phyloP scores from a whole-genome alignment of 2,888 invertebrate species.

The Syrphus vitripennis region DNA sequence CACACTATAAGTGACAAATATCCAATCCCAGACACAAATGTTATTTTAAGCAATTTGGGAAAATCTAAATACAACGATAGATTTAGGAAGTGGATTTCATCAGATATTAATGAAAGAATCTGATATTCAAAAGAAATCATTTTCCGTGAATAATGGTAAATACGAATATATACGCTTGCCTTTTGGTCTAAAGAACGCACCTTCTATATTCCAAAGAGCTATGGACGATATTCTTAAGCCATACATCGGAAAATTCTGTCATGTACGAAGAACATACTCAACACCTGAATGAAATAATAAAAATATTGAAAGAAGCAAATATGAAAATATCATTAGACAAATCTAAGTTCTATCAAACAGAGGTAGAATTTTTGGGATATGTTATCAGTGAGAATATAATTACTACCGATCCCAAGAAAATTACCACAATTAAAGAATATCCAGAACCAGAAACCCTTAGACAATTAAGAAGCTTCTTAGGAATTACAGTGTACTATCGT shows the following conservation, averaged over 20 bases:
- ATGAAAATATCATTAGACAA: constrained; percentile 72
- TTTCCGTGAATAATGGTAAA: constrained; percentile 11
- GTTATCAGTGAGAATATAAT: constrained; percentile 46
- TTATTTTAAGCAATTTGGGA: constrained; percentile 47
- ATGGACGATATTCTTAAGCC: constrained; percentile 42
- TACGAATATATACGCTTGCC: constrained; percentile 29
- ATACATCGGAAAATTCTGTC: constrained; percentile 63
- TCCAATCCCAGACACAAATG: constrained; percentile 15
- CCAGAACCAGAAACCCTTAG: constrained; percentile 62
- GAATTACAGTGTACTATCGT: constrained; percentile 2
- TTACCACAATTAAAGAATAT: constrained; percentile 60
- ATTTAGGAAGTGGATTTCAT: constrained; percentile 41
- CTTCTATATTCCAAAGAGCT: constrained; percentile 41
- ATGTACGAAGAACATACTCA: constrained; percentile 28
- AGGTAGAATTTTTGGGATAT: constrained; percentile 66
- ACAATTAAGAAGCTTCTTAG: constrained; percentile 65
- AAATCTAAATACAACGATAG: constrained; percentile 29
- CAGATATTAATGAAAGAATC: constrained; percentile 33
- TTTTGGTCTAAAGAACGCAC: constrained; percentile 52
- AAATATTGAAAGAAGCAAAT: constrained; percentile 48
- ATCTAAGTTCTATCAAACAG: constrained; percentile 59
- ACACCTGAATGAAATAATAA: constrained; percentile 13
- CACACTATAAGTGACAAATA: constrained; percentile 16
- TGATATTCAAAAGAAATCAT: constrained; percentile 12
- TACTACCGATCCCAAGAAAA: constrained; percentile 61